A percentile compares a stretch with the other conserved stretches of the same genome.
These are phyloP conservation scores for Carassius carassius DNA, from an alignment of 2,113 vertebrate genomes.

Conservation along the genomic window DNA sequence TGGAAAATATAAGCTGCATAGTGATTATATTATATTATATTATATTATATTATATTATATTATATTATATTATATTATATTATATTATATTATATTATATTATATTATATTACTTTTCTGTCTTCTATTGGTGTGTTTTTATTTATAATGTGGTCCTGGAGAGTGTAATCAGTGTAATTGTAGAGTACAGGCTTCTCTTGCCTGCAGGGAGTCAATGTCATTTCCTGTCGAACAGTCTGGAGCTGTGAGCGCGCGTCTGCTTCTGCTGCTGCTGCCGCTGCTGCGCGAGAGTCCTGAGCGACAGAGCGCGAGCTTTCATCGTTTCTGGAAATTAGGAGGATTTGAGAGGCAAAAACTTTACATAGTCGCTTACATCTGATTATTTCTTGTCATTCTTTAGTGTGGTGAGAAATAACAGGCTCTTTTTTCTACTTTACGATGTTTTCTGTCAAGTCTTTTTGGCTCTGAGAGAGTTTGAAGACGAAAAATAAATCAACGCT, in stretches of 20 bases:
- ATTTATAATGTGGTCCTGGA: slow-evolving; percentile 66
- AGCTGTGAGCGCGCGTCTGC: slow-evolving; percentile 52
- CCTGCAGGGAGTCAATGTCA: slow-evolving; percentile 76
- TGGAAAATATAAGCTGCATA: no score
- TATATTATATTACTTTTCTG: neutral
- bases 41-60: no score
- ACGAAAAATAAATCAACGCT: slow-evolving; percentile 4
- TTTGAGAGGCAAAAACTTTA: neutral
- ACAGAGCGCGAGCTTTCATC: slow-evolving; percentile 14
- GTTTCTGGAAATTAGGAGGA: neutral
- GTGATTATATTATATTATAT: no score
- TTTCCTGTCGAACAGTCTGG: slow-evolving; percentile 76
- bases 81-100: no score
- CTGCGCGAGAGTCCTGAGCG: slow-evolving; percentile 36
- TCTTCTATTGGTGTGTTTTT: neutral
- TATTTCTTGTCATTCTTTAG: neutral
- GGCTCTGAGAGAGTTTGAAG: neutral
- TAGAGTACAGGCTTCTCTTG: slow-evolving; percentile 68
- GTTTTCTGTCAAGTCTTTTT: slow-evolving; percentile 6
- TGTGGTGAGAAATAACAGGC: neutral
- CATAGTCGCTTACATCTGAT: neutral
- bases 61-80: no score
- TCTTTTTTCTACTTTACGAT: neutral
- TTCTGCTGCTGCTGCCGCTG: slow-evolving; percentile 26
- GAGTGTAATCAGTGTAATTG: slow-evolving; percentile 67